A percentile compares a stretch with the other conserved stretches of the same genome.
Conservation (phyloP, 1,140 invertebrate genomes). For the Brachystomella parvula region DNA sequence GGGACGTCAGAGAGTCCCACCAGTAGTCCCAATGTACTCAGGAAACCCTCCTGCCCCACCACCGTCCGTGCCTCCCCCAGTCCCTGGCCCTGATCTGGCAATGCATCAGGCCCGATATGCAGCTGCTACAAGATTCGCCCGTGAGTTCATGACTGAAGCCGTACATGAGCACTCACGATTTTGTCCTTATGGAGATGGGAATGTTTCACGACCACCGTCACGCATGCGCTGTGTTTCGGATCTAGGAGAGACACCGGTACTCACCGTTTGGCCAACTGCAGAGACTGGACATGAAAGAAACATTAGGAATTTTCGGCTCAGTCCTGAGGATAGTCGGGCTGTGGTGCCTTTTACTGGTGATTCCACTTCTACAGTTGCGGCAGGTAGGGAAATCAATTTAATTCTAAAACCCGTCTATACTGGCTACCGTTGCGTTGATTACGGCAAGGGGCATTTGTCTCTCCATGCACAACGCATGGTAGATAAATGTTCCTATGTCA, state of each 20-base stretch:
- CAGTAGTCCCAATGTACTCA: constrained; percentile 27
- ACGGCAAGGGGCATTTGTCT: too few species aligned
- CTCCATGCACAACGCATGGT: too few species aligned
- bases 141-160: neutral
- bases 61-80: too few species aligned
- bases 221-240: constrained; percentile 32
- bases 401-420: too few species aligned
- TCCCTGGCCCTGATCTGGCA: too few species aligned
- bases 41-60: too few species aligned
- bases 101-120: neutral
- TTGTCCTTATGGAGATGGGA: constrained; percentile 30
- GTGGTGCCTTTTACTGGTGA: neutral
- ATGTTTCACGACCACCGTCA: constrained; percentile 25
- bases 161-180: constrained; percentile 29
- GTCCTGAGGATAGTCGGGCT: neutral
- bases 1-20: constrained; percentile 25
- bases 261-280: constrained; percentile 32
- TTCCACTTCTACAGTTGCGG: neutral
- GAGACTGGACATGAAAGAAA: constrained; percentile 27
- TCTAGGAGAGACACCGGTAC: constrained; percentile 21
- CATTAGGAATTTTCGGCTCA: constrained; percentile 24
- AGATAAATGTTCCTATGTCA: too few species aligned
- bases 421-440: too few species aligned
- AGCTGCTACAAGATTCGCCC: neutral
- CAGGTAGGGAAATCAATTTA: too few species aligned